Evolutionary conservation across 2,888 invertebrate genomes (phyloP).

Genomic region (Sminthurides aquaticus): DNA sequence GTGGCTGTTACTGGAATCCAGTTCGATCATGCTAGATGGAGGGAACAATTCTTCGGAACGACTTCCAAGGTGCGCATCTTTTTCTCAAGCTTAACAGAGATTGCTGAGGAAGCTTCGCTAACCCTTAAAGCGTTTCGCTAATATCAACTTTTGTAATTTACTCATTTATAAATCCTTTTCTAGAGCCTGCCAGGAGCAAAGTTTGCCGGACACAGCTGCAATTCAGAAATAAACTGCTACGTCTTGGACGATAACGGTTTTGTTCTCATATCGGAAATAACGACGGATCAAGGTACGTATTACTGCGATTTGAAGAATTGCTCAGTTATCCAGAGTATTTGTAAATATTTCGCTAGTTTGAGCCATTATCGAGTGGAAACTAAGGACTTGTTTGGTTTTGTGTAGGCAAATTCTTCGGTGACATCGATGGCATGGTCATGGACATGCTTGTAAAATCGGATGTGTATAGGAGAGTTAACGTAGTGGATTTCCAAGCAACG

Average conservation of each 20-base stretch:
- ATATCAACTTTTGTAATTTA: slow-evolving; percentile 47
- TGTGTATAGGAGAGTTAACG: slow-evolving; percentile 78
- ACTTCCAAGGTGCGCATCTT: slow-evolving; percentile 71
- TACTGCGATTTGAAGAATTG: slow-evolving; percentile 1
- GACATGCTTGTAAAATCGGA: slow-evolving; percentile 70
- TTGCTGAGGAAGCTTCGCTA: not conserved
- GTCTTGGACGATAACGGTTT: slow-evolving; percentile 91
- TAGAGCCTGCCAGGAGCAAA: slow-evolving; percentile 34
- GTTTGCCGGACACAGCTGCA: slow-evolving; percentile 67
- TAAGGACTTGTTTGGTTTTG: not conserved
- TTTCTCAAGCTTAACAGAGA: not conserved
- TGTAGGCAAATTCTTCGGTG: slow-evolving; percentile 69
- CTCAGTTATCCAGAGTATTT: not conserved
- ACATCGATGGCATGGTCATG: slow-evolving; percentile 90
- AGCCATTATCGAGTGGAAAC: not conserved
- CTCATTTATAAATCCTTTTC: no score
- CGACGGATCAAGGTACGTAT: slow-evolving; percentile 68
- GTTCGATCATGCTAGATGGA: slow-evolving; percentile 73
- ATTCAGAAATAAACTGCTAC: slow-evolving; percentile 69
- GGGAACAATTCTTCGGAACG: slow-evolving; percentile 76
- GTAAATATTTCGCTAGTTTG: not conserved
- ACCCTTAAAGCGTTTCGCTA: not conserved
- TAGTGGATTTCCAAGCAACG: slow-evolving; percentile 82
- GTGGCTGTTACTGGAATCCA: slow-evolving; percentile 88
- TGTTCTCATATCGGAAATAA: slow-evolving; percentile 79